Base-by-base conservation (phyloP, 2,888 invertebrate genomes). In the Sepioteuthis lessoniana region DNA sequence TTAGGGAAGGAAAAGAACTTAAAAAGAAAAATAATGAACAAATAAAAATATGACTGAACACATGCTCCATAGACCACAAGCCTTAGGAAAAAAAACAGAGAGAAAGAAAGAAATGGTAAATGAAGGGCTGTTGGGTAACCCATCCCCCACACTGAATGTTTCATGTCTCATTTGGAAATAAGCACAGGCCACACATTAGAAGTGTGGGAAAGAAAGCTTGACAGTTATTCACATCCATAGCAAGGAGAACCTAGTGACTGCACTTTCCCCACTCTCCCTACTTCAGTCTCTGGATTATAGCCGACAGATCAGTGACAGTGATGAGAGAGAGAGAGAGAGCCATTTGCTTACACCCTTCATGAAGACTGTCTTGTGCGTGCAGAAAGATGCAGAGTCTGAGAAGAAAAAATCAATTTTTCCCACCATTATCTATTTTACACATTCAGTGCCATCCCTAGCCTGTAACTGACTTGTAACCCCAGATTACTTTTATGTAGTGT, bases 171-270 rank as follows among this genome's bases (percentile, higher is more conserved):
- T 76, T 76, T 76, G n/a, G 76, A 76, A 76, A 31, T 76, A 31
- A n/a, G 76, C 76, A 76, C 76, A 76, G 60, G 31, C 31, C n/a
- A n/a, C 76, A 76, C 76, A 76, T 76, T 76, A 76, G 31, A 76
- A 76, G 76, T 76, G 76, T 76, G 76, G 76, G 76, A 76, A 76
- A 31, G n/a, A 76, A n/a, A 8, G 76, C 76, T 31, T 76, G 76
- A 76, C 76, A 76, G 76, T n/a, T 76, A 76, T 76, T 76, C 76
- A 76, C 76, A 76, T 76, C 76, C n/a, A n/a, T 31, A 76, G 76
- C 50, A 50, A 3, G 46, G 31, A 76, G 76, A n/a, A 76, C 31
- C 5, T 76, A 76, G 16, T 76, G 76, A 76, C 31, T 76, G 76
- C 76, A 1, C 76, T 13, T 31, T n/a, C 31, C 31, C 31, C 2